Base-by-base conservation (phyloP, 1,140 invertebrate genomes). In the Daktulosphaira vitifoliae region DNA sequence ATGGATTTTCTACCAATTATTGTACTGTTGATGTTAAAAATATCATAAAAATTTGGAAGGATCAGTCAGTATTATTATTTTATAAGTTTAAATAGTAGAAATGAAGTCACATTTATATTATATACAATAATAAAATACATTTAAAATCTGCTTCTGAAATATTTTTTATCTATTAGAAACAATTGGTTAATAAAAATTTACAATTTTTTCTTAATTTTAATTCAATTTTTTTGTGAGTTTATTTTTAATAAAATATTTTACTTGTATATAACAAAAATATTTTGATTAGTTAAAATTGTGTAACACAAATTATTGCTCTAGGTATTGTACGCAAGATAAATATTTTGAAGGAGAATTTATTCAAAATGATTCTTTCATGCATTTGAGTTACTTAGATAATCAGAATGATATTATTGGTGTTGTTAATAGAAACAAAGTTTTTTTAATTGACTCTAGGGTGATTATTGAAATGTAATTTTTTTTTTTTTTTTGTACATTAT, bases 301-400 rank as follows among this genome's bases (percentile, higher is more conserved):
- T n/a, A n/a, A n/a, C n/a, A n/a, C n/a, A n/a, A n/a, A n/a, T n/a
- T n/a, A n/a, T n/a, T n/a, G n/a, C n/a, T n/a, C n/a, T n/a, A 62
- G 54, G 15, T 26, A 46, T 29, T 62, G 54, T 46, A 22, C 29
- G 20, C 54, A 62, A 62, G 15, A 62, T 18, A 62, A 62, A 22
- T 46, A 62, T 46, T 48, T 62, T 62, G 42, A 62, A 7, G 25
- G 16, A 26, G 16, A 13, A 15, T 26, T 13, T 46, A 23, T 44
- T 22, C 54, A 62, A n/a, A 33, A 7, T n/a, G 54, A 62, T 29
- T 62, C 54, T 13, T 62, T 62, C 46, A 26, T 62, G 15, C 54
- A 46, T 33, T 46, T 62, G 26, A 20, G 13, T n/a, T 62, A 44
- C 15, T 62, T 46, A 46, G 23, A 26, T 23, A 62, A 62, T 15